Evolutionary conservation across 2,113 vertebrate genomes (phyloP).

Genomic region (Caranx melampygus): DNA sequence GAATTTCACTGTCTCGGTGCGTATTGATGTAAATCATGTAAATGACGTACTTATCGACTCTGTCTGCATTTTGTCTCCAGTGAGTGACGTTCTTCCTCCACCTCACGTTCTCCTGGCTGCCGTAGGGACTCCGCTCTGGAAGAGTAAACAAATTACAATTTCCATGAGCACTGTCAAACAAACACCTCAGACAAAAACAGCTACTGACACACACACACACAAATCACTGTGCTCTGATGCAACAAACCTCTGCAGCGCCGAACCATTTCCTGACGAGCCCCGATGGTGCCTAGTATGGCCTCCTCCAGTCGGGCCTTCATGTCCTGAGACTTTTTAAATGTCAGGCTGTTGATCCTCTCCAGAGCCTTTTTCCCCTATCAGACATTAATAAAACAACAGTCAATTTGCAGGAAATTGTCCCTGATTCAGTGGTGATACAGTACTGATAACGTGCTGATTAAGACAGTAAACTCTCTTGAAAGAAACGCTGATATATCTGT

Average conservation of each 20-base stretch:
- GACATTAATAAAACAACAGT: background rate
- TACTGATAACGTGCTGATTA: background rate
- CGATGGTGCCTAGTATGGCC: conserved; percentile 91
- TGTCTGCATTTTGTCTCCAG: conserved; percentile 91
- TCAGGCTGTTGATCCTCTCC: conserved; percentile 92
- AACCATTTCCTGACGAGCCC: conserved; percentile 94
- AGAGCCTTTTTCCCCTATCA: conserved; percentile 89
- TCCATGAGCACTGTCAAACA: conserved; percentile 3
- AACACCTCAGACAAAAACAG: conserved; percentile 15
- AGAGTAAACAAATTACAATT: conserved; percentile 15
- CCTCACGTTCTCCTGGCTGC: conserved; percentile 91
- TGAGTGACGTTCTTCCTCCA: conserved; percentile 93
- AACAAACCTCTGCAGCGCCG: conserved; percentile 89
- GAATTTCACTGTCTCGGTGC: background rate
- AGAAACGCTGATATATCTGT: background rate
- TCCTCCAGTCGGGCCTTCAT: conserved; percentile 95
- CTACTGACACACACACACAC: background rate
- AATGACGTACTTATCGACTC: conserved; percentile 90
- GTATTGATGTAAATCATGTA: background rate
- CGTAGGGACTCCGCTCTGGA: conserved; percentile 90
- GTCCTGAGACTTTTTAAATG: conserved; percentile 94
- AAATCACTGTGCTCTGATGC: background rate
- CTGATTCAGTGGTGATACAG: background rate
- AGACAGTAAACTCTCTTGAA: background rate
- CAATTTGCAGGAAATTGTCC: too few species aligned